A percentile compares a stretch with the other conserved stretches of the same genome.
Conservation (phyloP, 2,888 invertebrate genomes). For the Asteroscopus sphinx region DNA sequence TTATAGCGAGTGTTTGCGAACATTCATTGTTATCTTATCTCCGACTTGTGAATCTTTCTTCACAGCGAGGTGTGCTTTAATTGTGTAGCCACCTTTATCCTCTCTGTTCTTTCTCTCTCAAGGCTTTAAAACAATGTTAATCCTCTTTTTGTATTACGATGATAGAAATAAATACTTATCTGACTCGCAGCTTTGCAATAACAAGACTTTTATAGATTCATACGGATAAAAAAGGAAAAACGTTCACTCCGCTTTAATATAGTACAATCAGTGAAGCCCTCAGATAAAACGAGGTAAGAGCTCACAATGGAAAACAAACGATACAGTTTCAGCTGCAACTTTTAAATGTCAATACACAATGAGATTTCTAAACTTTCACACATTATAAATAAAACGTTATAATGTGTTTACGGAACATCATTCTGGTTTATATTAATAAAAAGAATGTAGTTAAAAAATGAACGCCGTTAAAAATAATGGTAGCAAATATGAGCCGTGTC, state of each 20-base stretch:
- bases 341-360: constrained; percentile 10
- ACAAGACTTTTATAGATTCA: constrained; percentile 33
- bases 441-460: constrained; percentile 8
- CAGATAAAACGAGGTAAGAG: constrained; percentile 37
- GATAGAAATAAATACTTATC: constrained; percentile 45
- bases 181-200: constrained; percentile 34
- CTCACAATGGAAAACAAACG: constrained; percentile 48
- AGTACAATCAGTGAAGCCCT: constrained; percentile 38
- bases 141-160: constrained; percentile 36
- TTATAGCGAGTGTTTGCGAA: constrained; percentile 64
- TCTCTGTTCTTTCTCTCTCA: constrained; percentile 35
- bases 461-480: constrained; percentile 22
- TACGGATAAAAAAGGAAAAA: constrained; percentile 51
- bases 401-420: constrained; percentile 18
- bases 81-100: constrained; percentile 52
- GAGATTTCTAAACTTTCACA: constrained; percentile 16
- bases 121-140: constrained; percentile 43
- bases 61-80: constrained; percentile 54
- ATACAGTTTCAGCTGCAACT: constrained; percentile 5
- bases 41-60: constrained; percentile 57
- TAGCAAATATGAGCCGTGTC: constrained; percentile 22
- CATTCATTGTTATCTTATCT: constrained; percentile 67
- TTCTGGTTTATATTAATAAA: constrained; percentile 1
- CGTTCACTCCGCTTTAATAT: constrained; percentile 39
- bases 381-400: constrained; percentile 11